Percentiles rank a stretch among this genome's conserved stretches.
phyloP scores from a whole-genome alignment of 2,113 vertebrate genomes.

The Ranitomeya variabilis region DNA sequence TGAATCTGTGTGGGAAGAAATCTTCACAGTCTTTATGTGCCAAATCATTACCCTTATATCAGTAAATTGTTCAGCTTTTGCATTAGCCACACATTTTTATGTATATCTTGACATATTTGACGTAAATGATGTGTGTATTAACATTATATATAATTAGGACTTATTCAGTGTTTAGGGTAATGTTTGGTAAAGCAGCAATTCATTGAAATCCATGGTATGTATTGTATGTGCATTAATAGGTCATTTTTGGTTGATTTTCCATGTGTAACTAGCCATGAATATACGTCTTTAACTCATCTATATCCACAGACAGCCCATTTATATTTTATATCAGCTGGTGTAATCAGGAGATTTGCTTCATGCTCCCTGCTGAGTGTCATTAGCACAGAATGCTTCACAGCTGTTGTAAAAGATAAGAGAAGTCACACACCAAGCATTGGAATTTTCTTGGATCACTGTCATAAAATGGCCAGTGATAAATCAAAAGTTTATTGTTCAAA shows the following conservation, averaged over 20 bases:
- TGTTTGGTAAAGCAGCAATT: background rate
- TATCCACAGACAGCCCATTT: background rate
- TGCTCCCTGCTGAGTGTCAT: constrained; percentile 8
- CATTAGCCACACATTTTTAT: background rate
- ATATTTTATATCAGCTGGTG: constrained; percentile 7
- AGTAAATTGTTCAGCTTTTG: background rate
- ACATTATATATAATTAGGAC: background rate
- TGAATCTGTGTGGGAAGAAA: background rate
- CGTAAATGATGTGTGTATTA: background rate
- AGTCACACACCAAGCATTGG: background rate
- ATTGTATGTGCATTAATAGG: background rate
- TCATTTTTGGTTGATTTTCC: background rate
- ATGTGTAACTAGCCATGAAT: constrained; percentile 6
- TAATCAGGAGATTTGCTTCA: background rate
- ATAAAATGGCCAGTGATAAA: background rate
- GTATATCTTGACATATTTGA: background rate
- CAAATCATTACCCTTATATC: background rate
- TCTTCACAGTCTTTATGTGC: background rate
- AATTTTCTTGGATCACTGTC: background rate
- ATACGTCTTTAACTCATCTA: background rate
- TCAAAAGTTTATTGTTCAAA: background rate
- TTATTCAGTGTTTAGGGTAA: background rate
- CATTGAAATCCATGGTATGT: background rate
- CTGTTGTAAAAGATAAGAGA: constrained; percentile 24
- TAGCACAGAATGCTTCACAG: constrained; percentile 23